Conservation (phyloP, 2,888 invertebrate species). For the Scelioninae gen. 2 region DNA sequence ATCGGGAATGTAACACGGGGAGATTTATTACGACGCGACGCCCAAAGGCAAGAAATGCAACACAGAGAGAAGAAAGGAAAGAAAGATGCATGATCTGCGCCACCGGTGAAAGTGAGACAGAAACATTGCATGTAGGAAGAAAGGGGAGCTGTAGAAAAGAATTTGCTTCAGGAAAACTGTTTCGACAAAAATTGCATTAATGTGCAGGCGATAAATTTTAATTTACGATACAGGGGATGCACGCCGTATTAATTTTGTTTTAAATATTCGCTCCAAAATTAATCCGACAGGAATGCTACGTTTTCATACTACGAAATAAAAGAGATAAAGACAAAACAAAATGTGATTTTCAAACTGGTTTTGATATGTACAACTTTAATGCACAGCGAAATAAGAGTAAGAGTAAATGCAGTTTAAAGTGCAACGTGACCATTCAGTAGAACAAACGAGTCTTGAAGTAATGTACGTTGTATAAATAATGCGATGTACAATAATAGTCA, state of each 20-base stretch:
- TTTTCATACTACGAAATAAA: background rate
- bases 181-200: constrained; percentile 14
- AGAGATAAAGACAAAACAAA: background rate
- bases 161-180: background rate
- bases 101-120: constrained; percentile 20
- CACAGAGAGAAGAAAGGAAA: constrained; percentile 28
- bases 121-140: constrained; percentile 14
- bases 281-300: no score
- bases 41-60: constrained; percentile 34
- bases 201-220: background rate
- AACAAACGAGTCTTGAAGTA: background rate
- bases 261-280: no score
- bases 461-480: background rate
- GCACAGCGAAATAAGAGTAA: background rate
- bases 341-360: background rate
- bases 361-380: background rate
- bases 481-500: background rate
- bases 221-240: no score
- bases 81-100: constrained; percentile 16
- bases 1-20: constrained; percentile 27
- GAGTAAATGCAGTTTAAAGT: background rate
- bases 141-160: constrained; percentile 15
- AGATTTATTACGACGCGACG: constrained; percentile 46
- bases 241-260: no score
- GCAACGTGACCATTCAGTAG: background rate